Percentiles rank a stretch among this genome's conserved stretches.
Conservation (phyloP, 2,888 invertebrate genomes). For the Hydrotaea diabolus region DNA sequence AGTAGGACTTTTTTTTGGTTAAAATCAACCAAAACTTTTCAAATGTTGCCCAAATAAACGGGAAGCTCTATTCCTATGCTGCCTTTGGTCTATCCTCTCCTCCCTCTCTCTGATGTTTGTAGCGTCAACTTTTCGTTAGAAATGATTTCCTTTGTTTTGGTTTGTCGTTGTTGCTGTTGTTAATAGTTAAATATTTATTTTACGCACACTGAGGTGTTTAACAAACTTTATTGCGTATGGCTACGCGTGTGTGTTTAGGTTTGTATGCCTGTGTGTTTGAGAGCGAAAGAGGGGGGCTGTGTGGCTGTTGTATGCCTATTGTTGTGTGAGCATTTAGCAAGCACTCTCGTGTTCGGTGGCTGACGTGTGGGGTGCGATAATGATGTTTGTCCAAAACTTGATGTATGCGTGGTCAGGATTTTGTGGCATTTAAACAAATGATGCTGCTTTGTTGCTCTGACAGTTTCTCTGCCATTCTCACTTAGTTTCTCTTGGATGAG, state of each 20-base stretch:
- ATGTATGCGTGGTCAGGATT: conserved; percentile 40
- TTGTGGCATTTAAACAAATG: conserved; percentile 39
- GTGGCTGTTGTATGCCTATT: neutral
- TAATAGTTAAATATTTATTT: conserved; percentile 41
- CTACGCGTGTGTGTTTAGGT: neutral
- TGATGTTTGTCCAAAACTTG: conserved; percentile 45
- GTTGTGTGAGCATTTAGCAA: neutral
- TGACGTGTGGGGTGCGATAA: conserved; percentile 6
- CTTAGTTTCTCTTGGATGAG: neutral
- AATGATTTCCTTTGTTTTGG: neutral
- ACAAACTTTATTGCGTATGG: conserved; percentile 21
- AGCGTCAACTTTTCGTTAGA: neutral
- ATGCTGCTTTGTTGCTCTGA: neutral
- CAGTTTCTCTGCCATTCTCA: neutral
- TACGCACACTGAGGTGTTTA: conserved; percentile 33
- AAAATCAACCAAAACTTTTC: neutral
- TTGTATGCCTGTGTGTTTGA: neutral
- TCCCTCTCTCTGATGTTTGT: no score
- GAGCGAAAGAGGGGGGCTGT: neutral
- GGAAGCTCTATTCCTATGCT: neutral
- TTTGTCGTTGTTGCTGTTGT: neutral
- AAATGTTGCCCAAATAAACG: conserved; percentile 29
- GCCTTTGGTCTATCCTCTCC: neutral
- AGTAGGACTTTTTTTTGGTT: neutral
- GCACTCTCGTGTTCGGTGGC: neutral